Evolutionary conservation across 1,140 invertebrate species (phyloP), one percentile per base, ranked within the genome.

Genomic region (Apis laboriosa): DNA sequence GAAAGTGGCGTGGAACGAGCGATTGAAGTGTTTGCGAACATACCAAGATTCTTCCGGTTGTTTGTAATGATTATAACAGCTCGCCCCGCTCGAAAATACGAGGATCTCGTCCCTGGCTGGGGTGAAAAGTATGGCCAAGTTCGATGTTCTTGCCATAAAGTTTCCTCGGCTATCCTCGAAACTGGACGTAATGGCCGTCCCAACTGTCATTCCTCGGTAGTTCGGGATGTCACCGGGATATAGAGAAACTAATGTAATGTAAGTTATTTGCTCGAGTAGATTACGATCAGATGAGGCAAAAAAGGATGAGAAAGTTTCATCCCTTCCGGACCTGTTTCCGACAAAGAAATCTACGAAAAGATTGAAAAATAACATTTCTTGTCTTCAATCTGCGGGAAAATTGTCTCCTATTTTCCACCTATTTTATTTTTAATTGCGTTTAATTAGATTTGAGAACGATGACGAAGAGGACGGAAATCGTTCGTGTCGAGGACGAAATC

Each of bases 251-350:
- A 80, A 84, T 74, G 82, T 80, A 84, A 84, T 68, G 77, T 84
- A 80, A 80, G 77, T 80, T 80, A 84, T 84, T 84, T 74, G 77
- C 70, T 28, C 17, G 51, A 84, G 63, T 74, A 74, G 77, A 80
- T 84, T 84, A 80, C 70, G 64, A 84, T 73, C 53, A 51, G 70
- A 53, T 11, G 60, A 43, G 34, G 43, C 24, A 80, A 84, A 74
- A 73, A 68, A 34, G 63, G 34, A 49, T 12, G 9, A 63, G 24
- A 24, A 84, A 84, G 56, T 79, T 84, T 61, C 70, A 24, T 58
- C 53, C 11, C 55, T 17, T 12, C 72, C 2, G 34, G 28, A 55
- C 13, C 58, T 28, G 19, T 53, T 58, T 7, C 34, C 63, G 43
- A 73, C 43, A 67, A 84, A 72, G 68, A 63, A 73, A 55, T 21